Base-by-base conservation (phyloP, 1,140 invertebrate species). In the Microplitis demolitor region DNA sequence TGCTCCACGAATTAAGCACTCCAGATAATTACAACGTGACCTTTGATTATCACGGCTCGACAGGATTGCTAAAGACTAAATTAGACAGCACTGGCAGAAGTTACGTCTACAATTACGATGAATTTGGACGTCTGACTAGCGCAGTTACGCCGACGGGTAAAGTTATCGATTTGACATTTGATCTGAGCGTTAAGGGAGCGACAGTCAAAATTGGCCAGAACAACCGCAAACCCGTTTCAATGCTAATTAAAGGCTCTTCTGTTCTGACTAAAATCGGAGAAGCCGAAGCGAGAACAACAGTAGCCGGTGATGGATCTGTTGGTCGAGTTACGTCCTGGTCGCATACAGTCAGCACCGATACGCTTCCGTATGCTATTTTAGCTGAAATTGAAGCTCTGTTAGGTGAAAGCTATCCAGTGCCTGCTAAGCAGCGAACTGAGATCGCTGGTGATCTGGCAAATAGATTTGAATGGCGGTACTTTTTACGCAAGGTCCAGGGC, bases 31-130 rank as follows among this genome's bases (percentile, higher is more conserved):
- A 95, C 78, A 96, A 96, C 77, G 92, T 95, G 0, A 96, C 95
- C 0, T 97, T 98, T 82, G 96, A 97, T 74, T 99, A 99, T 84
- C 93, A 97, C 77, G 93, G 93, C 2, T 93, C 94, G 0, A 95
- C 93, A 3, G 97, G 96, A 0, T 87, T 99, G 31, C 83, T 99
- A 9, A 94, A 95, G 77, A 94, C 94, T 0, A 95, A 96, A 83
- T 88, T 95, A 51, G 96, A 97, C 80, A 96, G 95, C 37, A 95
- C 95, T 4, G 97, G 97, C 3, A 89, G 96, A 68, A 95, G 95
- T 66, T 97, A 96, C 80, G 94, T 97, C 1, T 99, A 98, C 84
- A 94, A 96, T 80, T 99, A 98, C 80, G 96, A 99, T 81, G 94
- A 96, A 80, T 98, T 97, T 84, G 97, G 97, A 11, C 90, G 97